Evolutionary conservation across 2,888 invertebrate genomes (phyloP).

Genomic region (Drymonia ruficornis): DNA sequence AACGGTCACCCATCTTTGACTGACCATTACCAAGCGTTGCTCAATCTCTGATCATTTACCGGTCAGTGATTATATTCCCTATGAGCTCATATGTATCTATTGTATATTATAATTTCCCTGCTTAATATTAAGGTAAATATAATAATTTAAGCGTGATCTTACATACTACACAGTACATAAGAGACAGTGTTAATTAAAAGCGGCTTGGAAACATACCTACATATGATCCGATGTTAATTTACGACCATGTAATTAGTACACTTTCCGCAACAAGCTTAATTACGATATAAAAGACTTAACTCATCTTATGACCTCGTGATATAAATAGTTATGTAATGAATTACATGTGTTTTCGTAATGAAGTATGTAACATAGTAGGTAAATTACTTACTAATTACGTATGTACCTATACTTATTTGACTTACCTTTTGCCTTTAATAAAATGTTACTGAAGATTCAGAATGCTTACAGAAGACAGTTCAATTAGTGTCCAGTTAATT

Average conservation of each 20-base stretch:
- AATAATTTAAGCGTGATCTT: background rate
- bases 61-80: too few relatives aligned
- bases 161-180: background rate
- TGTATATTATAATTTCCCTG: too few relatives aligned
- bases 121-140: too few relatives aligned
- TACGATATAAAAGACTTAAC: background rate
- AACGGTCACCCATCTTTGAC: too few relatives aligned
- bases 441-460: too few relatives aligned
- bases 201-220: slow-evolving; percentile 4
- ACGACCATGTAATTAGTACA: slow-evolving; percentile 2
- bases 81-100: too few relatives aligned
- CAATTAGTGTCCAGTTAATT: too few relatives aligned
- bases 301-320: background rate
- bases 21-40: too few relatives aligned
- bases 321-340: background rate
- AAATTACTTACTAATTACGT: background rate
- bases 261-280: background rate
- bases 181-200: background rate
- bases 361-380: background rate
- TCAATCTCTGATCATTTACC: too few relatives aligned
- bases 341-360: slow-evolving; percentile 5
- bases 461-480: too few relatives aligned
- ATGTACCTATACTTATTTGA: too few relatives aligned
- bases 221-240: background rate
- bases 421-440: too few relatives aligned